A percentile compares a stretch with the other conserved stretches of the same genome.
phyloP scores from a whole-genome alignment of 2,888 invertebrate genomes.

The Nephrotoma appendiculata region DNA sequence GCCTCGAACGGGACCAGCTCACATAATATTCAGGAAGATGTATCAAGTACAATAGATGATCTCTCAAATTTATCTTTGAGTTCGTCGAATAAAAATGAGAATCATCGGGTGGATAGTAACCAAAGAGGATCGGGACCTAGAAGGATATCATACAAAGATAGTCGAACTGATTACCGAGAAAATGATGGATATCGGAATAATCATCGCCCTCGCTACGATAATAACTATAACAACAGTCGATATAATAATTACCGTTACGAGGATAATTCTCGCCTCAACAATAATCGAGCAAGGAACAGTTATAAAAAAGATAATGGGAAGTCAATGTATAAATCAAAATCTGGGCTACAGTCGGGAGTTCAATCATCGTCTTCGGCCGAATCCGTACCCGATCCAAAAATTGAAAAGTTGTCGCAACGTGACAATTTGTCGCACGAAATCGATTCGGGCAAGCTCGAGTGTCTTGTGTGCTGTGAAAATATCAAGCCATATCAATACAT shows the following conservation, averaged over 20 bases:
- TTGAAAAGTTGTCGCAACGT: constrained; percentile 49
- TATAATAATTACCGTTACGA: background rate
- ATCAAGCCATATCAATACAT: constrained; percentile 66
- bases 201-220: background rate
- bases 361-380: background rate
- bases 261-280: background rate
- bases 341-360: background rate
- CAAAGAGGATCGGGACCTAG: constrained; percentile 25
- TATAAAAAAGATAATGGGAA: background rate
- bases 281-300: background rate
- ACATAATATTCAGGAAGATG: constrained; percentile 26
- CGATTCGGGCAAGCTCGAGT: constrained; percentile 69
- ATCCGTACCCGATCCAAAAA: background rate
- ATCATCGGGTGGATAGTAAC: constrained; percentile 13
- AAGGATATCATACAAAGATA: constrained; percentile 15
- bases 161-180: constrained; percentile 13
- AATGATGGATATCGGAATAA: background rate
- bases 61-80: constrained; percentile 13
- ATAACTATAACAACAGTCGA: background rate
- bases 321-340: background rate
- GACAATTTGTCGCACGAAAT: constrained; percentile 76
- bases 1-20: constrained; percentile 2
- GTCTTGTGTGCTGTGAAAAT: constrained; percentile 85
- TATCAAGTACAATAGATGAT: constrained; percentile 26
- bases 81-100: background rate